phyloP scores from a whole-genome alignment of 2,888 invertebrate genomes.

The Boloria euphrosyne region DNA sequence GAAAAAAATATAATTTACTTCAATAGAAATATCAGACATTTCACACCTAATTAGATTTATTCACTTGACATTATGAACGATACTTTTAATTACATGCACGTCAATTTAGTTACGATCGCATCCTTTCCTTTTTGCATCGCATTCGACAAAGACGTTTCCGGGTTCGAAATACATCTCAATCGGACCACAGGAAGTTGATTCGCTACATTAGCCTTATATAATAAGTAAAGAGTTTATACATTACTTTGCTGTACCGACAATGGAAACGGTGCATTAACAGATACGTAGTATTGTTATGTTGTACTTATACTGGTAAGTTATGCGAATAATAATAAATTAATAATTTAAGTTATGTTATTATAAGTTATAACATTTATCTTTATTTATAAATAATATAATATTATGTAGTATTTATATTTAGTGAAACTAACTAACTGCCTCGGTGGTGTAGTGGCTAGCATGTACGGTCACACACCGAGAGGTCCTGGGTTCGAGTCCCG shows the following conservation, averaged over 20 bases:
- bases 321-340: too few relatives aligned
- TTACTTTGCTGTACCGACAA: constrained; percentile 65
- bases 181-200: constrained; percentile 68
- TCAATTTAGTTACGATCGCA: constrained; percentile 47
- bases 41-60: constrained; percentile 6
- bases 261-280: constrained; percentile 5
- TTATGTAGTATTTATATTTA: too few relatives aligned
- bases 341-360: too few relatives aligned
- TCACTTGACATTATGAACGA: constrained; percentile 17
- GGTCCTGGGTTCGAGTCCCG: too few relatives aligned
- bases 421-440: too few relatives aligned
- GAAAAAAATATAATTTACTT: too few relatives aligned
- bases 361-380: too few relatives aligned
- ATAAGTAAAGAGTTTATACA: constrained; percentile 55
- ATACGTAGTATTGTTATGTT: constrained; percentile 1
- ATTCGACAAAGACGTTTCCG: constrained; percentile 69
- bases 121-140: constrained; percentile 63
- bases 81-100: constrained; percentile 29
- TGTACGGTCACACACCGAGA: too few relatives aligned
- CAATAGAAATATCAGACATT: background rate
- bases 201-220: constrained; percentile 71
- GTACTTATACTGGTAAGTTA: background rate
- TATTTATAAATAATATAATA: too few relatives aligned
- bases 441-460: too few relatives aligned
- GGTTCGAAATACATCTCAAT: constrained; percentile 70